phyloP scores from a whole-genome alignment of 1,140 invertebrate genomes.

The Homarus americanus region DNA sequence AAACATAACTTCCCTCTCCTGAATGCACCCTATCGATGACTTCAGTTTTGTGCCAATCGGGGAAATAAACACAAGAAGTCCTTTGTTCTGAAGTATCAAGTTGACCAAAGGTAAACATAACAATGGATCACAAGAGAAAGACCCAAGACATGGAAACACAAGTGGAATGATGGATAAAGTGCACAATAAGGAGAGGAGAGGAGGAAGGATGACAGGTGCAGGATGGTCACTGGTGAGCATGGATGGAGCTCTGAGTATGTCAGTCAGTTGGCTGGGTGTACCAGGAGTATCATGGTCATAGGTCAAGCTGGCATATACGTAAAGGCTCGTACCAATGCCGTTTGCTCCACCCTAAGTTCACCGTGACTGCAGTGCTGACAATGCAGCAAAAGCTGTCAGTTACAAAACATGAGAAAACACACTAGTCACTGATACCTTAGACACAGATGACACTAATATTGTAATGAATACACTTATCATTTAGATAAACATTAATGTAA shows the following conservation, averaged over 20 bases:
- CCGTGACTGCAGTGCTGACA: conserved; percentile 54
- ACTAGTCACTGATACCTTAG: conserved; percentile 65
- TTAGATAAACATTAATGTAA: conserved; percentile 69
- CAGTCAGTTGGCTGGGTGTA: conserved; percentile 24
- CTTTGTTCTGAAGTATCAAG: conserved; percentile 50
- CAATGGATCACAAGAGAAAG: conserved; percentile 69
- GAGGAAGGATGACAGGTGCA: conserved; percentile 23
- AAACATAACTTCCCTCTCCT: no score
- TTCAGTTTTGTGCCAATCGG: conserved; percentile 41
- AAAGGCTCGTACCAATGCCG: conserved; percentile 62
- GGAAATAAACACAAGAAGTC: conserved; percentile 43
- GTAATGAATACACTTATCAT: conserved; percentile 72
- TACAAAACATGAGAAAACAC: conserved; percentile 66
- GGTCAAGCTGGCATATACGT: conserved; percentile 60
- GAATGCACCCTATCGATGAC: no score
- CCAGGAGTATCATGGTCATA: no score
- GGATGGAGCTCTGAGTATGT: conserved; percentile 27
- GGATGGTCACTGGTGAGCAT: background rate
- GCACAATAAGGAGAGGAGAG: conserved; percentile 46
- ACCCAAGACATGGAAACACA: conserved; percentile 65
- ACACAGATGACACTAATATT: conserved; percentile 71
- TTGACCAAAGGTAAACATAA: conserved; percentile 41
- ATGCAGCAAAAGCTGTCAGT: conserved; percentile 64
- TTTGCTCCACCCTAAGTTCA: conserved; percentile 59
- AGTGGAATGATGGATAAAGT: conserved; percentile 61